phyloP scores from a whole-genome alignment of 2,113 vertebrate genomes.

The Brachypodius melanocephalos region DNA sequence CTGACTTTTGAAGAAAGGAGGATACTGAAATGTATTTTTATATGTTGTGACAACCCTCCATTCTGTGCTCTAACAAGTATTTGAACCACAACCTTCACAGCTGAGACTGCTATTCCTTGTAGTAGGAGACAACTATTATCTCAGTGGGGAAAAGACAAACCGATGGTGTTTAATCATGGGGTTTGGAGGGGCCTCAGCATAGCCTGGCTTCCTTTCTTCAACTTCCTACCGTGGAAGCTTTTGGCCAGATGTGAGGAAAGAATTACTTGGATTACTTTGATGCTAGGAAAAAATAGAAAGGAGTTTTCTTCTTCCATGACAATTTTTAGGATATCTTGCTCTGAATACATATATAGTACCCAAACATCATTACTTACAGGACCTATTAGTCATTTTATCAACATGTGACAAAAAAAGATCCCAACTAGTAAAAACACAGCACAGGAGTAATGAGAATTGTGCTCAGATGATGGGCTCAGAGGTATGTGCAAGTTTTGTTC shows the following conservation, averaged over 20 bases:
- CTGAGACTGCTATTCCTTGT: background rate
- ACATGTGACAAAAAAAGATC: background rate
- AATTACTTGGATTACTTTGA: background rate
- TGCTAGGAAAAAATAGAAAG: background rate
- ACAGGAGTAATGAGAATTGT: background rate
- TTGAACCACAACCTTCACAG: conserved; percentile 48
- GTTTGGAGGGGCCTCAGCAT: background rate
- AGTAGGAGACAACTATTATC: conserved; percentile 15
- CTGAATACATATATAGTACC: background rate
- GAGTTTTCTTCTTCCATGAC: background rate
- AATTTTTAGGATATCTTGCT: background rate
- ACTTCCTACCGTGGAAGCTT: background rate
- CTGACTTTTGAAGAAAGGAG: conserved; percentile 2
- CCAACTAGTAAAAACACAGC: background rate
- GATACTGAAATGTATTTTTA: background rate
- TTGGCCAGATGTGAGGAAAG: background rate
- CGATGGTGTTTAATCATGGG: background rate
- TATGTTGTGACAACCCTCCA: background rate
- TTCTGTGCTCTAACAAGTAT: conserved; percentile 15
- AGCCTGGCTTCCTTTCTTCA: background rate
- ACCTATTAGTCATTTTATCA: background rate
- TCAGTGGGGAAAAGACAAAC: background rate
- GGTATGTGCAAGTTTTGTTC: background rate
- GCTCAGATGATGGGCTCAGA: background rate
- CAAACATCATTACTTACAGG: background rate